These are phyloP conservation scores for Drosophila serrata DNA, from an alignment of 1,140 invertebrate species.

Conservation along the genomic window DNA sequence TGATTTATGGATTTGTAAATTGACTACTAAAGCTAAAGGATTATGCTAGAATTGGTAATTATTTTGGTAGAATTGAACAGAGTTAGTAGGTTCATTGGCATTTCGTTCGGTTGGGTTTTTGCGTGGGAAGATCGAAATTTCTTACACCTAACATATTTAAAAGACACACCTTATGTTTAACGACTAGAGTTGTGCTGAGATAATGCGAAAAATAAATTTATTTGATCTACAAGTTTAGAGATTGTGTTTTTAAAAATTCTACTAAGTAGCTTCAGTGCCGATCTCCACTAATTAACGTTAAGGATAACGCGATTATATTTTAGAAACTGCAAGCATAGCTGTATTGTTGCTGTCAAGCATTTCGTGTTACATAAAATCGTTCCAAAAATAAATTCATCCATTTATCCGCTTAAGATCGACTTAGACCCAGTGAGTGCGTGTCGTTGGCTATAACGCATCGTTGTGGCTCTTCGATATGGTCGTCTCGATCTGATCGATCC, in stretches of 20 bases:
- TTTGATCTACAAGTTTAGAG: slow-evolving; percentile 27
- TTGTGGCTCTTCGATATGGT: slow-evolving; percentile 82
- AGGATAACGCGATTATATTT: slow-evolving; percentile 7
- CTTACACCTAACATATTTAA: slow-evolving; percentile 27
- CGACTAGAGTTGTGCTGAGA: slow-evolving; percentile 76
- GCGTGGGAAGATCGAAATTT: slow-evolving; percentile 32
- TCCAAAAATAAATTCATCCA: slow-evolving; percentile 73
- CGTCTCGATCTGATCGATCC: slow-evolving; percentile 83
- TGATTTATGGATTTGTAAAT: slow-evolving; percentile 37
- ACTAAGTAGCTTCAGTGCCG: slow-evolving; percentile 61
- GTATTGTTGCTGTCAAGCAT: slow-evolving; percentile 13
- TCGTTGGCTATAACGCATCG: slow-evolving; percentile 82
- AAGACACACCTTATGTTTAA: slow-evolving; percentile 39
- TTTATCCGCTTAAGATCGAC: slow-evolving; percentile 38
- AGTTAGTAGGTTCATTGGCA: slow-evolving; percentile 50
- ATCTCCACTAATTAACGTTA: slow-evolving; percentile 36
- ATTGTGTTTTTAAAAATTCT: slow-evolving; percentile 50
- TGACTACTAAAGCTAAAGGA: slow-evolving; percentile 40
- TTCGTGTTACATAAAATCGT: slow-evolving; percentile 58
- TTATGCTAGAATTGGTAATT: slow-evolving; percentile 37
- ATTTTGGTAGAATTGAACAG: slow-evolving; percentile 36
- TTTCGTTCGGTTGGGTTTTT: slow-evolving; percentile 26
- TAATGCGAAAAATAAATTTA: slow-evolving; percentile 34
- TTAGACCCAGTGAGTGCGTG: slow-evolving; percentile 75
- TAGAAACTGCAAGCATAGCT: slow-evolving; percentile 18